These are phyloP conservation scores for Perizoma flavofasciatum DNA, from an alignment of 2,888 invertebrate genomes.

Conservation along the genomic window DNA sequence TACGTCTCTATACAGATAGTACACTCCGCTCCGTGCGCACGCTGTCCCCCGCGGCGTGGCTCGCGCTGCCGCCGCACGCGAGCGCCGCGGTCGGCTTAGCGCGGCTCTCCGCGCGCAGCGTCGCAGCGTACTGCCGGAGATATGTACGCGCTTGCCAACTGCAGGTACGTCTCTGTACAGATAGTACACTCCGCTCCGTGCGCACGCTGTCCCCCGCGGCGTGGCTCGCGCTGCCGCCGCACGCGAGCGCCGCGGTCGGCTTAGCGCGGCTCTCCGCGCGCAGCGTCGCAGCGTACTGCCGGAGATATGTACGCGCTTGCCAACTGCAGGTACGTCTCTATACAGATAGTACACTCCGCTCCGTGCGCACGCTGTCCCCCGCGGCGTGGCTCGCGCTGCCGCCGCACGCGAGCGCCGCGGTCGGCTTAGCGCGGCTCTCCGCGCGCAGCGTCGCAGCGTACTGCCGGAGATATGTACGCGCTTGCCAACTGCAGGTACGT, in stretches of 20 bases:
- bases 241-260: slow-evolving; percentile 39
- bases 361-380: slow-evolving; percentile 91
- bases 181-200: slow-evolving; percentile 87
- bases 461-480: slow-evolving; percentile 89
- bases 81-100: slow-evolving; percentile 46
- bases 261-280: slow-evolving; percentile 86
- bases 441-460: slow-evolving; percentile 90
- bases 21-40: slow-evolving; percentile 90
- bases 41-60: slow-evolving; percentile 92
- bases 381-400: slow-evolving; percentile 93
- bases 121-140: slow-evolving; percentile 89
- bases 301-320: slow-evolving; percentile 88
- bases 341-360: slow-evolving; percentile 73
- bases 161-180: slow-evolving; percentile 58
- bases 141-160: slow-evolving; percentile 89
- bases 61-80: slow-evolving; percentile 86
- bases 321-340: slow-evolving; percentile 79
- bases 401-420: slow-evolving; percentile 49
- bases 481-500: slow-evolving; percentile 84
- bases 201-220: slow-evolving; percentile 91
- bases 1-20: slow-evolving; percentile 42
- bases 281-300: slow-evolving; percentile 90
- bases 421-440: slow-evolving; percentile 81
- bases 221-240: slow-evolving; percentile 91
- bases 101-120: slow-evolving; percentile 87